phyloP scores from a whole-genome alignment of 2,113 vertebrate species.

The Climacteris rufus region DNA sequence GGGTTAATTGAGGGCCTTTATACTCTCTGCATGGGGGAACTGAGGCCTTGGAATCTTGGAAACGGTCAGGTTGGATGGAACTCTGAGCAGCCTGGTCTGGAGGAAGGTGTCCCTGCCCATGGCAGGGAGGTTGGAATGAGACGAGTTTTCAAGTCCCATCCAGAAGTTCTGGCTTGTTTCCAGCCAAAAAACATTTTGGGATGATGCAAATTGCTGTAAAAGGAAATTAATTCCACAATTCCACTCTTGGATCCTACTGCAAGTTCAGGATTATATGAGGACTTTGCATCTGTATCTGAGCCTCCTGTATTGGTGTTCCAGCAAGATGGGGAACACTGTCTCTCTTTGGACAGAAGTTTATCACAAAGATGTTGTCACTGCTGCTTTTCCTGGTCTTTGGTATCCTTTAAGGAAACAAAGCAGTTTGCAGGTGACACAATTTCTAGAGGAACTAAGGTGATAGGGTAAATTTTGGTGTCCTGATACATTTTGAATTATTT shows the following conservation, averaged over 20 bases:
- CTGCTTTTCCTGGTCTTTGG: background rate
- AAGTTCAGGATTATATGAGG: background rate
- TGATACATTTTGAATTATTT: background rate
- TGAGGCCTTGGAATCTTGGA: background rate
- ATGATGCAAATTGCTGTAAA: background rate
- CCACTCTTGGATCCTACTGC: background rate
- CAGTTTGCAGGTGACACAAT: background rate
- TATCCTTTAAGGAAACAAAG: background rate
- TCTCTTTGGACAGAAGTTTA: background rate
- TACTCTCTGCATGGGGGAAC: background rate
- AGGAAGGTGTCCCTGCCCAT: background rate
- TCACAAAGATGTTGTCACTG: background rate
- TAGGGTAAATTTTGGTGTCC: background rate
- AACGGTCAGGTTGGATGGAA: background rate
- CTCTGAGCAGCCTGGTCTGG: background rate
- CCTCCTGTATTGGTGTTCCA: background rate
- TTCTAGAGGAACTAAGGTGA: background rate
- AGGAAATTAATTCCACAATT: background rate
- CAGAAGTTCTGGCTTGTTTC: background rate
- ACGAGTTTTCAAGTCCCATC: background rate
- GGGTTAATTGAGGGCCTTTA: background rate
- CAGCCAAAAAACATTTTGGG: background rate
- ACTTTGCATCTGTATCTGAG: background rate
- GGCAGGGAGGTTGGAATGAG: background rate
- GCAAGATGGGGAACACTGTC: fast-evolving